Evolutionary conservation across 2,888 invertebrate genomes (phyloP), one percentile per base, ranked within the genome.

Genomic region (Miltochrista miniata): DNA sequence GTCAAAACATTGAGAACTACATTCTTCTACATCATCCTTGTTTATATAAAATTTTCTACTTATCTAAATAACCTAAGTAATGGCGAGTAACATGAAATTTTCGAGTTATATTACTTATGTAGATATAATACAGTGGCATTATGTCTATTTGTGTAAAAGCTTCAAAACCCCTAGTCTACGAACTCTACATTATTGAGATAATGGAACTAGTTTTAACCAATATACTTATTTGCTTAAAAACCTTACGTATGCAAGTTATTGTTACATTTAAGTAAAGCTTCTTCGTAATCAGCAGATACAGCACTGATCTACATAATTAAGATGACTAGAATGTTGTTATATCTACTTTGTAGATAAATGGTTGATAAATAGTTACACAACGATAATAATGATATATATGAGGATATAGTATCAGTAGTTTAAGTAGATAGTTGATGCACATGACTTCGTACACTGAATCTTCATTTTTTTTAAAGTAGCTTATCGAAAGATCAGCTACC

Each of bases 81-180:
- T 75, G 76, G 79, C 78, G 76, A 78, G 74, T 85, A 85, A 84
- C 79, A 79, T 81, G 76, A 77, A 78, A 72, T 73, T 78, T 80
- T 74, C 70, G 71, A 72, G 79, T 74, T 79, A 77, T 79, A 79
- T 72, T 45, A 29, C 30, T 33, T 44, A 43, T 35, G 35, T 85
- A 31, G 31, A 7, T 31, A 83, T 85, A 72, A 77, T 85, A 89
- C 86, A 85, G 81, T 86, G 85, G 74, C 74, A 77, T 79, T 82
- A 80, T 76, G 72, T 71, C 78, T 85, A 87, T 74, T 81, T 64
- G 88, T 90, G 90, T 90, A 90, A 90, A 90, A 90, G 90, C 90
- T 71, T 90, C 90, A 83, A 90, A 90, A 90, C 90, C 80, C 84
- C 90, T 90, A 90, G 75, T 70, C 84, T 85, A 89, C 84, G 51